A percentile compares a stretch with the other conserved stretches of the same genome.
Conservation (phyloP, 2,113 vertebrate species). For the Lathamus discolor region DNA sequence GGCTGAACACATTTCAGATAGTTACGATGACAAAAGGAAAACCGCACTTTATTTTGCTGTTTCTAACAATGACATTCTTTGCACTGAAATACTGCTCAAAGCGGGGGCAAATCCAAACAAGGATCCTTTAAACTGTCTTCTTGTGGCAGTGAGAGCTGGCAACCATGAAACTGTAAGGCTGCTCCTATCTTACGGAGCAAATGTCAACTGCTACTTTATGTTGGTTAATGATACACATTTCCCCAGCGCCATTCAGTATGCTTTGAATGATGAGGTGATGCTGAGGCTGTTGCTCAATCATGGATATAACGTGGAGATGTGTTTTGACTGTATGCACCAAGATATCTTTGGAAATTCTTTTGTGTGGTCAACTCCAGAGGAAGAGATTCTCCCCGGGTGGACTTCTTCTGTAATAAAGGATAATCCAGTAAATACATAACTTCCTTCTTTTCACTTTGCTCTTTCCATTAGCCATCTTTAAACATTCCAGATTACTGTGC, state of each 20-base stretch:
- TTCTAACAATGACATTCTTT: constrained; percentile 83
- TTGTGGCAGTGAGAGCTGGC: constrained; percentile 85
- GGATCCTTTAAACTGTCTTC: constrained; percentile 85
- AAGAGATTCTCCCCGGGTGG: constrained; percentile 66
- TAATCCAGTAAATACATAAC: constrained; percentile 66
- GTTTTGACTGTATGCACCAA: constrained; percentile 85
- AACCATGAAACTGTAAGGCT: constrained; percentile 81
- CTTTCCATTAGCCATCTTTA: background rate
- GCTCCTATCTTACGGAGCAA: constrained; percentile 79
- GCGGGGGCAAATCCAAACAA: constrained; percentile 81
- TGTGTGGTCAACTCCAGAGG: constrained; percentile 69
- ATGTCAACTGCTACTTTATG: constrained; percentile 88
- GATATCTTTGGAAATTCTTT: constrained; percentile 74
- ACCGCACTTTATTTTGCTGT: constrained; percentile 82
- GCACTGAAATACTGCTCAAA: constrained; percentile 77
- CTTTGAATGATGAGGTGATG: constrained; percentile 87
- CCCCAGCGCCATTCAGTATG: constrained; percentile 88
- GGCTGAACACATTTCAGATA: constrained; percentile 78
- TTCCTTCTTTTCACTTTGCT: background rate
- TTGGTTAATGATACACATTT: constrained; percentile 84
- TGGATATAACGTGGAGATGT: constrained; percentile 83
- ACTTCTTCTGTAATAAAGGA: constrained; percentile 74
- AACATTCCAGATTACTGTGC: background rate
- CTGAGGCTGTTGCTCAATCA: constrained; percentile 85
- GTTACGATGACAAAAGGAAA: constrained; percentile 80